phyloP scores from a whole-genome alignment of 1,140 invertebrate genomes.

The Bombus sibiricus region DNA sequence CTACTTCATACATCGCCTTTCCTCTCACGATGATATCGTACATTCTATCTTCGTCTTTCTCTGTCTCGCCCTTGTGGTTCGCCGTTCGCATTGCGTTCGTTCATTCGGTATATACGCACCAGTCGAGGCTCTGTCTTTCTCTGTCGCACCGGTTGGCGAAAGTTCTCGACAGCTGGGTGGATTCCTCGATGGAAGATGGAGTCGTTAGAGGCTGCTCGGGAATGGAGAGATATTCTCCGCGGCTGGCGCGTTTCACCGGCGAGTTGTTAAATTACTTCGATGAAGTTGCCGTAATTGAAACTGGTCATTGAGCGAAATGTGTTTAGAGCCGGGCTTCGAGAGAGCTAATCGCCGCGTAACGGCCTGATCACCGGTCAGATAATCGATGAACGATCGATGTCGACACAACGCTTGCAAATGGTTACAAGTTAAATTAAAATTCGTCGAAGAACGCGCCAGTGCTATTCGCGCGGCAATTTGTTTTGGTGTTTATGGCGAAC shows the following conservation, averaged over 20 bases:
- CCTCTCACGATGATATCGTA: neutral
- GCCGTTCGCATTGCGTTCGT: neutral
- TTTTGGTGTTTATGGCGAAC: neutral
- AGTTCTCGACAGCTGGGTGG: constrained; percentile 57
- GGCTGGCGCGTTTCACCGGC: neutral
- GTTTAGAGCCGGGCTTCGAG: constrained; percentile 12
- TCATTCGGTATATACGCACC: neutral
- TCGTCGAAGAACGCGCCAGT: neutral
- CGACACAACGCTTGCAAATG: neutral
- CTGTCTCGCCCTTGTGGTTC: neutral
- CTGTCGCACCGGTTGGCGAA: constrained; percentile 16
- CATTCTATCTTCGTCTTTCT: neutral
- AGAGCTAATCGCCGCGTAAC: constrained; percentile 18
- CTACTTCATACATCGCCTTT: neutral
- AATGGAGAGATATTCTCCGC: constrained; percentile 47
- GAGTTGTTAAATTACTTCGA: constrained; percentile 22
- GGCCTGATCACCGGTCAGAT: neutral
- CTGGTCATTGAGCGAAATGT: constrained; percentile 23
- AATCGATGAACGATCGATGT: neutral
- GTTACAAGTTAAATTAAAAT: neutral
- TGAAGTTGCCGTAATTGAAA: constrained; percentile 29
- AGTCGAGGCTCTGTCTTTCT: neutral
- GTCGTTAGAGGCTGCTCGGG: constrained; percentile 31
- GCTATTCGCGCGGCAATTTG: neutral
- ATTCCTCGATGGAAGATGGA: constrained; percentile 62